Base-by-base conservation (phyloP, 2,113 vertebrate species). In the Daphoenositta chrysoptera region DNA sequence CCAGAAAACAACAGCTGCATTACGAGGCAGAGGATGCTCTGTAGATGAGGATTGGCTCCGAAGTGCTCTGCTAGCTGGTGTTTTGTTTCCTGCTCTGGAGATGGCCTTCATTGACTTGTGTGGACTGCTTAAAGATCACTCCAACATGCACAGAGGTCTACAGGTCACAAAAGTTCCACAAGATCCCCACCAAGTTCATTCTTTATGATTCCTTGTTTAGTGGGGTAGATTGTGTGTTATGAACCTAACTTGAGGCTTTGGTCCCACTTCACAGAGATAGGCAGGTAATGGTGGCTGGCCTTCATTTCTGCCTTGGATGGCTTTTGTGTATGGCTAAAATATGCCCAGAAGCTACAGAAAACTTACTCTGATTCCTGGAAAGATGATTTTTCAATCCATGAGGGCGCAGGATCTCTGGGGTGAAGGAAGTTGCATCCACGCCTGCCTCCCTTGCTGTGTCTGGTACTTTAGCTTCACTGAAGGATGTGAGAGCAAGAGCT, bases 381-480 rank as follows among this genome's bases (percentile, higher is more conserved):
- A 31, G 65, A 73, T 27, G 3, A 22, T 27, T 47, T 76, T 64
- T 54, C 7, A 42, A 2, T 48, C 11, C 6, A 26, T 13, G 10
- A 16, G 7, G 15, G 9, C 20, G 15, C 11, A 66, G 17, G 28
- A 39, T 42, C 19, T 37, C 23, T 3, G 2, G 5, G 18, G 42
- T 27, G 1, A 5, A 47, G 24, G 35, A 87, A 57, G 16, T 18
- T 64, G 1, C 8, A 42, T 9, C 12, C 10, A 4, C 11, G 2
- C 5, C n/a, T 44, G 86, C 39, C 48, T 72, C 21, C 26, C 4
- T 22, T 57, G 5, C n/a, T 69, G 15, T 42, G 35, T 4, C 6
- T 54, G 0, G 0, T 40, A 28, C 3, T 4, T 19, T 42, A 21
- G 3, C 31, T 89, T 44, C 76, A 37, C 8, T 26, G 19, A 18